Conservation (phyloP, 92 coral and sea anemone genomes). For the Montipora capitata region DNA sequence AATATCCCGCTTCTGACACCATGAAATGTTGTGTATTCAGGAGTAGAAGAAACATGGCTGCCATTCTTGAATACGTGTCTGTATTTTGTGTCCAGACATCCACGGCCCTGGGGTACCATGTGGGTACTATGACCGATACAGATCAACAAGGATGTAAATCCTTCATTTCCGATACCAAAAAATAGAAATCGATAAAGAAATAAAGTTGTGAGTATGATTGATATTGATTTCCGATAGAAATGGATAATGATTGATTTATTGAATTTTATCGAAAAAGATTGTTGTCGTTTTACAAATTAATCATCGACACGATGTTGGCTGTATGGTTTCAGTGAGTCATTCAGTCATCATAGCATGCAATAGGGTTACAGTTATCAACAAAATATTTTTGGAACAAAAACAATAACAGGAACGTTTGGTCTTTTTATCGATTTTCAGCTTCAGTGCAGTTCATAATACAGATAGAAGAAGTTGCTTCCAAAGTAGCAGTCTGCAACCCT, state of each 20-base stretch:
- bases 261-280: background rate
- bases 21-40: too few species aligned
- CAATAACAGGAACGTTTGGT: conserved; percentile 3
- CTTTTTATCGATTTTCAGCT: background rate
- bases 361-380: conserved; percentile 2
- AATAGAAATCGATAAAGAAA: conserved; percentile 5
- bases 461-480: background rate
- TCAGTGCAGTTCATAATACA: background rate
- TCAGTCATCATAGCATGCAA: background rate
- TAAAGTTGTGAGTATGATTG: conserved; percentile 2
- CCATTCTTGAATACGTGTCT: too few species aligned
- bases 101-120: too few species aligned
- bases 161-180: too few species aligned
- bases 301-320: background rate
- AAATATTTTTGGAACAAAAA: background rate
- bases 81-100: too few species aligned
- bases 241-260: background rate
- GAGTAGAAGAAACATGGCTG: too few species aligned
- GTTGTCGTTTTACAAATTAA: too few species aligned
- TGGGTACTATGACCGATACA: too few species aligned
- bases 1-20: too few species aligned
- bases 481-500: background rate
- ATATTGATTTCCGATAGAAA: background rate
- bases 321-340: background rate
- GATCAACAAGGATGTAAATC: too few species aligned